Conservation (phyloP, 2,797 vertebrate species). For the Selene dorsalis region DNA sequence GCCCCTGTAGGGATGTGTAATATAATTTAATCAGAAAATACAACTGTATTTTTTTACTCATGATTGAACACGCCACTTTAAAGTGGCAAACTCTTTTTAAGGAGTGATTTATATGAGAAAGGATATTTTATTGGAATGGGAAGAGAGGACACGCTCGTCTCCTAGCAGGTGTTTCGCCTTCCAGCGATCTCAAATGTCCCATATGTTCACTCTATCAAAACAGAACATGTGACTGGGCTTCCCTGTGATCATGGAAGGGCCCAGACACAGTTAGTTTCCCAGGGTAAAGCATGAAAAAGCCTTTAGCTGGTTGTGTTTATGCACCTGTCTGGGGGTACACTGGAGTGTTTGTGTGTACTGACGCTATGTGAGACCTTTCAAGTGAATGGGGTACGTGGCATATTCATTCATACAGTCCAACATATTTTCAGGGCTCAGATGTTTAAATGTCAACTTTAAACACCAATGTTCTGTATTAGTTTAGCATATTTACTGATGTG, state of each 20-base stretch:
- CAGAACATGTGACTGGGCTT: slow-evolving; percentile 47
- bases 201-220: slow-evolving; percentile 67
- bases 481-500: not conserved
- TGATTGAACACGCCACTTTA: not conserved
- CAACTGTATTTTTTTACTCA: not conserved
- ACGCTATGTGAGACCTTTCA: slow-evolving; percentile 6
- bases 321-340: slow-evolving; percentile 60
- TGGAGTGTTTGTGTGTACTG: slow-evolving; percentile 27
- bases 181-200: slow-evolving; percentile 30
- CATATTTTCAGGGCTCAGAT: slow-evolving; percentile 43
- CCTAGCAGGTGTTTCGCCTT: slow-evolving; percentile 46
- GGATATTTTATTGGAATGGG: slow-evolving; percentile 5
- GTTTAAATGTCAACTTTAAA: slow-evolving; percentile 45
- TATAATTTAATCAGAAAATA: not conserved
- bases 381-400: not conserved
- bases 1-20: not conserved
- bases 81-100: not conserved
- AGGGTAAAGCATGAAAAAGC: slow-evolving; percentile 62
- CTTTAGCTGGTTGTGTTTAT: slow-evolving; percentile 47
- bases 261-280: slow-evolving; percentile 50
- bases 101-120: slow-evolving; percentile 21
- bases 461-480: not conserved
- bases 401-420: slow-evolving; percentile 15
- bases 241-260: slow-evolving; percentile 18
- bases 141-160: slow-evolving; percentile 21